Evolutionary conservation across 2,888 invertebrate genomes (phyloP), one percentile per base, ranked within the genome.

Genomic region (Troides aeacus): DNA sequence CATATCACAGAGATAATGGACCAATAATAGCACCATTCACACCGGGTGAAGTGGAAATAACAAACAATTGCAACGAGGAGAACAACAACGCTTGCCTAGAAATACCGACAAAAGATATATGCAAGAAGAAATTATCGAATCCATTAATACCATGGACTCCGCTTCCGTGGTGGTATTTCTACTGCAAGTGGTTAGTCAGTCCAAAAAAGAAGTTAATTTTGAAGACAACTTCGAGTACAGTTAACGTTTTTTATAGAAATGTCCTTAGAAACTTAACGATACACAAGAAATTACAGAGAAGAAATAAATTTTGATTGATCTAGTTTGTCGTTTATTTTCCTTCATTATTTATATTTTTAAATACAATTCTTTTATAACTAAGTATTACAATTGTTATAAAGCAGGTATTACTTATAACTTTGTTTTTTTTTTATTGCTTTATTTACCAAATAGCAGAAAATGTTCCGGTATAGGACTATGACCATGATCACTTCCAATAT

Each of bases 111-210:
- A 81, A 75, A 67, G 74, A 79, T 68, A 76, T 78, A 23, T 84
- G 83, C 24, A 76, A 67, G 21, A 71, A 79, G 4, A 80, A 76
- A 21, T 66, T 81, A n/a, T 46, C 70, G 0, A 66, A 74, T 24
- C 70, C 78, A 17, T 36, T 76, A 1, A 66, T 72, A 5, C 77
- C 77, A 0, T 80, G 75, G 69, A 24, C 73, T 10, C 81, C 82
- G 0, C 18, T 79, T 5, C 83, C 84, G 0, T 84, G 84, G 83
- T 84, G 83, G 84, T 83, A 80, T 61, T 80, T 79, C 56, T 84
- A 77, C 69, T 84, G 84, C 62, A 75, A 79, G 61, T 77, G 74
- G 75, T 68, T 81, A 23, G 68, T 79, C 1, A 77, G 71, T 0
- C 69, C 72, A 2, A 77, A 63, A 69, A 74, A 70, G 0, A 65